Base-by-base conservation (phyloP, 1,140 invertebrate species). In the Notospermus geniculatus region DNA sequence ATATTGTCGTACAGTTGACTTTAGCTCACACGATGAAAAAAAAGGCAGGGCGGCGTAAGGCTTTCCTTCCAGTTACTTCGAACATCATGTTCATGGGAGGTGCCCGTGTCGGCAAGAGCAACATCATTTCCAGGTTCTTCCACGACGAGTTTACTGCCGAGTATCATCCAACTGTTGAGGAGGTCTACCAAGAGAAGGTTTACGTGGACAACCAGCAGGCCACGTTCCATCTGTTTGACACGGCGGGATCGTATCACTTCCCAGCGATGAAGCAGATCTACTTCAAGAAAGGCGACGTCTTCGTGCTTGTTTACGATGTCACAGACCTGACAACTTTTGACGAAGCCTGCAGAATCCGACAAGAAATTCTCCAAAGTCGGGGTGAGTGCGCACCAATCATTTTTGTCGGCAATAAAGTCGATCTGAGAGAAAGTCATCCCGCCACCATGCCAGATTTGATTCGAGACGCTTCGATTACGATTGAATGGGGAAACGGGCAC, bases 131-230 rank as follows among this genome's bases (percentile, higher is more conserved):
- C 52, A 91, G 95, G 80, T 96, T 97, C 80, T 87, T 96, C 5
- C 67, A 68, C 55, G 67, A 74, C 65, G 87, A 87, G 57, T 95
- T 93, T 78, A 46, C 89, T 1, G 81, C 88, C 1, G 93, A 94
- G 77, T 94, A 95, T 80, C 92, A 92, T 76, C 85, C 90, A 29
- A 95, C 93, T 1, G 87, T 95, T 7, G 93, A 96, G 73, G 92
- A 95, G 73, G 91, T 93, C 87, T 91, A 95, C 78, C 88, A 90
- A 65, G 91, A 90, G 0, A 90, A 93, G 73, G 94, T 93, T 79
- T 89, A 90, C 67, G 88, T 93, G 2, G 70, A 75, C 41, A 71
- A 69, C 27, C 63, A 59, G 15, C 39, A 65, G 50, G 52, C 71
- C 36, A 69, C 59, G 1, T 53, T 67, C 9, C 45, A 67, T 71